Base-by-base conservation (phyloP, 2,797 vertebrate genomes). In the Thaleichthys pacificus region DNA sequence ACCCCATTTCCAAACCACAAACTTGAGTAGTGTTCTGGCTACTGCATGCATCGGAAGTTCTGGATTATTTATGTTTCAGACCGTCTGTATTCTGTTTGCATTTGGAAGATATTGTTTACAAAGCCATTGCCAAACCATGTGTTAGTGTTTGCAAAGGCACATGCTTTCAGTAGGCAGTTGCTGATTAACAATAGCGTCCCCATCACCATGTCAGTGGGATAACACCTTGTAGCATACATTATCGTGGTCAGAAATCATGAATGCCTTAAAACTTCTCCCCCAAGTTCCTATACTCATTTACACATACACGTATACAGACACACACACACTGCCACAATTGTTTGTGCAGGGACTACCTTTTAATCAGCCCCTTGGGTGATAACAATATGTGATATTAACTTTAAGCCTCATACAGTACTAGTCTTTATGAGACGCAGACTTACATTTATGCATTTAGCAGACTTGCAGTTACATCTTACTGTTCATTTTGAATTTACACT, bases 101-200 rank as follows among this genome's bases (percentile, higher is more conserved):
- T 19, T 54, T 54, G 49, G 15, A 54, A 54, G 49, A 54, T 54
- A 54, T 54, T 54, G 49, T 54, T 54, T 19, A 54, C 15, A 0
- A 15, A 54, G 15, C 5, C 49, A 38, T 8, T 38, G 6, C 35
- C 8, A 38, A 38, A 38, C 38, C 38, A 42, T 42, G 7, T 11
- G 38, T 42, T 42, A 11, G 38, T 42, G 38, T 42, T 42, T 42
- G 38, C 38, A 9, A 42, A 74, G 69, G 61, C 75, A 73, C 80
- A 77, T 35, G 57, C 61, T 73, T 75, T 75, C 83, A 77, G 83
- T 76, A 60, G 84, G 83, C 74, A 80, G 83, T 63, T 75, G 79
- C 81, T 89, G 86, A 88, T 89, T 87, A 86, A 80, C 82, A 80
- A 66, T 79, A 80, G 82, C 82, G 63, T 87, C 78, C 85, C 80